Base-by-base conservation (phyloP, 2,113 vertebrate species). In the Trochalopteron elliotii region DNA sequence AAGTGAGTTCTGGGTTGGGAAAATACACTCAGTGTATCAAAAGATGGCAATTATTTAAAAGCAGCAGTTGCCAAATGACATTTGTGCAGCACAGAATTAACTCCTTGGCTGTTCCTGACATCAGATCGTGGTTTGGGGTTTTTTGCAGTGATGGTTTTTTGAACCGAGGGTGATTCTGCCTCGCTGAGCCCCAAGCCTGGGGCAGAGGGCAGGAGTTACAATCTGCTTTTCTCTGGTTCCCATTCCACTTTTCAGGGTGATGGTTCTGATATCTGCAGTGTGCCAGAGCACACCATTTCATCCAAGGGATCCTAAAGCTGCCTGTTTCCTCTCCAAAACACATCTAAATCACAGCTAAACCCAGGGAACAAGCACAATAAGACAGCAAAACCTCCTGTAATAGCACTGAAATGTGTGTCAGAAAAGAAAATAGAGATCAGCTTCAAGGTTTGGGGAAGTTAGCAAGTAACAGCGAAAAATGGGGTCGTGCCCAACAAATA, bases 11-110 rank as follows among this genome's bases (percentile, higher is more conserved):
- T 75, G 65, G 28, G n/a, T 44, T 50, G 65, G 65, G 81, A 56
- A 87, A 94, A 89, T 63, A 61, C 6, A 78, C 25, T 42, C 56
- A 81, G 17, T 19, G 30, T 47, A 78, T 96, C 70, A 80, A 93
- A 92, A 55, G 47, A 52, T 40, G 40, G 70, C 94, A 76, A 96
- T 79, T 92, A 71, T 71, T 94, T 63, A 35, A 95, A 93, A 89
- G 13, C 65, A 91, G 74, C 52, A 24, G 60, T 67, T 93, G 69
- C 72, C 60, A 94, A 81, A 89, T 60, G 71, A 84, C 16, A 22
- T 63, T 91, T 89, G 70, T 50, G 20, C 13, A 52, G 61, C 74
- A 27, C 20, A 70, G 60, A 75, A 90, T 82, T 53, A 75, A 67
- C 47, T 78, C 84, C 40, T 56, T 42, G 47, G 33, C 42, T 70